Base-by-base conservation (phyloP, 2,888 invertebrate species). In the Melinaea marsaeus region DNA sequence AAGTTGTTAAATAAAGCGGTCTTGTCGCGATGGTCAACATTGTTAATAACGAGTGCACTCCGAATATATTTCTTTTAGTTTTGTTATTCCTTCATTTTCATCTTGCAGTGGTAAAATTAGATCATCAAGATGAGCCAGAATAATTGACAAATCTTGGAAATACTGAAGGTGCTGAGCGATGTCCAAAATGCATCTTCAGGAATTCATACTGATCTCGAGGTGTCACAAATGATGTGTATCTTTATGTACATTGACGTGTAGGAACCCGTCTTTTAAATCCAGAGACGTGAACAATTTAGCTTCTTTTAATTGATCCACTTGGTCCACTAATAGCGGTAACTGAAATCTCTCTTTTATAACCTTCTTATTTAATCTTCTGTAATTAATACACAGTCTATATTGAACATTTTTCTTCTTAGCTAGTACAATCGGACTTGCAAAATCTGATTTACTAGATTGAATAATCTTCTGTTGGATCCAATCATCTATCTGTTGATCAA, bases 161-260 rank as follows among this genome's bases (percentile, higher is more conserved):
- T 35, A 35, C 35, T 35, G 35, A 35, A 35, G 35, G 35, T 2
- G 35, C 35, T 35, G 35, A 35, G 35, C 35, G 6, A 35, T 5
- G 35, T 35, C 35, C 35, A 35, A 35, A 35, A 6, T 35, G 35
- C 68, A 37, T 67, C 37, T 11, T 73, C n/a, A 75, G 57, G 66
- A 85, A 82, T 69, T 86, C 81, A 70, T 71, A 84, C 55, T 85
- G 84, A 11, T 81, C 81, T 51, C 57, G n/a, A 13, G 34, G 62
- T 2, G 78, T 79, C 3, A 83, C 79, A 71, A 84, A 85, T 0
- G 83, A 64, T 2, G 81, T 81, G 60, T 80, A 22, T 22, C 22
- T 22, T 22, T 22, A 22, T 22, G 22, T 22, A 22, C 22, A 22
- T 22, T 22, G 22, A 22, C 22, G 22, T 22, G 22, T 22, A 22